phyloP scores from a whole-genome alignment of 2,113 vertebrate genomes.

The Toxotes chatareus region DNA sequence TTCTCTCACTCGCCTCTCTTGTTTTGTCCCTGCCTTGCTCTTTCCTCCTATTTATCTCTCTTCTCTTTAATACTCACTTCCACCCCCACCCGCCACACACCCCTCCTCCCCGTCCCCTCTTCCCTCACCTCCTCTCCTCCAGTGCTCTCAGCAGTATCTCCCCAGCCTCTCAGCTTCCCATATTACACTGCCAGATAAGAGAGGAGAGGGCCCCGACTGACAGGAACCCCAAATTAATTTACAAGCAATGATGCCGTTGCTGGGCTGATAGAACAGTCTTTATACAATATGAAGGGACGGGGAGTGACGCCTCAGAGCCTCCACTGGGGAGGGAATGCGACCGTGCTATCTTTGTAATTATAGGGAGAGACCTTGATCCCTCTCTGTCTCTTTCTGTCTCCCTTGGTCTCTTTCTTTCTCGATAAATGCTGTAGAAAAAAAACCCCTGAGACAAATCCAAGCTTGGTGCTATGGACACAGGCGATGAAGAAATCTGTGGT shows the following conservation, averaged over 20 bases:
- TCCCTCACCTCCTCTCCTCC: conserved; percentile 41
- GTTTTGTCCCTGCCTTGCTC: conserved; percentile 61
- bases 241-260: conserved; percentile 78
- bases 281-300: conserved; percentile 76
- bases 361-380: conserved; percentile 69
- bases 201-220: conserved; percentile 74
- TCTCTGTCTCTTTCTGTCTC: conserved; percentile 60
- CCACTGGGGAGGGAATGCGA: conserved; percentile 52
- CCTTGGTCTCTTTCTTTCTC: conserved; percentile 27
- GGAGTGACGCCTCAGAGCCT: conserved; percentile 73
- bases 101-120: not conserved
- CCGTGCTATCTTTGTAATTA: conserved; percentile 81
- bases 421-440: conserved; percentile 57
- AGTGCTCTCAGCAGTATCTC: conserved; percentile 73
- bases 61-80: conserved; percentile 56
- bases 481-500: conserved; percentile 71
- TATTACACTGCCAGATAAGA: conserved; percentile 80
- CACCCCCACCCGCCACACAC: not conserved
- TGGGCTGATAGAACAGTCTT: conserved; percentile 80
- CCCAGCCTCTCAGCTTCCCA: conserved; percentile 76
- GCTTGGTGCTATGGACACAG: conserved; percentile 6
- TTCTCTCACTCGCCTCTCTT: conserved; percentile 55
- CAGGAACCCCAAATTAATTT: conserved; percentile 84
- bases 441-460: conserved; percentile 48
- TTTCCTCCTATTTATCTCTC: conserved; percentile 62